Conservation (phyloP, 2,888 invertebrate species). For the Herminia tarsipennalis region DNA sequence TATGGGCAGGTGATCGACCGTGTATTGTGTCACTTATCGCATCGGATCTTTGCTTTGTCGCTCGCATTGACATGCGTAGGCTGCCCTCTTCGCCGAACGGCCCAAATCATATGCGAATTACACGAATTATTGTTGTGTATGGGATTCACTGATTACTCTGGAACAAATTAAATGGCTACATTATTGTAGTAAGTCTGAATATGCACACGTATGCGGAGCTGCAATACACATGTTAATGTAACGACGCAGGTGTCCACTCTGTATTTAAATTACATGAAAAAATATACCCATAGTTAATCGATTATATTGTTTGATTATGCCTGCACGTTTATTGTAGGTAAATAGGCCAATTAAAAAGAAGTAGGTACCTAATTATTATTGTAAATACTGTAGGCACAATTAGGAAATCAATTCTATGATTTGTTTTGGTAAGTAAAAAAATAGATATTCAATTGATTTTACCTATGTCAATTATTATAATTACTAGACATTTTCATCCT, state of each 20-base stretch:
- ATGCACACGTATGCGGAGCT: background rate
- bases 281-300: too few species aligned
- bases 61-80: constrained; percentile 73
- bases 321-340: too few species aligned
- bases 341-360: too few species aligned
- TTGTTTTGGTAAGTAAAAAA: too few species aligned
- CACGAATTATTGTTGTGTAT: constrained; percentile 60
- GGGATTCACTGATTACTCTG: constrained; percentile 62
- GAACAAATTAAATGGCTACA: constrained; percentile 34
- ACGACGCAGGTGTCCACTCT: constrained; percentile 16
- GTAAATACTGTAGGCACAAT: too few species aligned
- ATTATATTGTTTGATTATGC: too few species aligned
- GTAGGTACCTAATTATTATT: too few species aligned
- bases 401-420: too few species aligned
- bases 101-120: constrained; percentile 74
- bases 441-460: too few species aligned
- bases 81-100: constrained; percentile 70
- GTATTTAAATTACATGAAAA: constrained; percentile 6
- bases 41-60: constrained; percentile 78
- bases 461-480: too few species aligned
- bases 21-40: constrained; percentile 74
- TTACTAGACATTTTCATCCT: too few species aligned
- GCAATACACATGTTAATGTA: constrained; percentile 13
- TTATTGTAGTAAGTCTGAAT: constrained; percentile 20
- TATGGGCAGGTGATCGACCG: constrained; percentile 73